A percentile compares a stretch with the other conserved stretches of the same genome.
Conservation (phyloP, 2,113 vertebrate genomes). For the Pluvialis apricaria region DNA sequence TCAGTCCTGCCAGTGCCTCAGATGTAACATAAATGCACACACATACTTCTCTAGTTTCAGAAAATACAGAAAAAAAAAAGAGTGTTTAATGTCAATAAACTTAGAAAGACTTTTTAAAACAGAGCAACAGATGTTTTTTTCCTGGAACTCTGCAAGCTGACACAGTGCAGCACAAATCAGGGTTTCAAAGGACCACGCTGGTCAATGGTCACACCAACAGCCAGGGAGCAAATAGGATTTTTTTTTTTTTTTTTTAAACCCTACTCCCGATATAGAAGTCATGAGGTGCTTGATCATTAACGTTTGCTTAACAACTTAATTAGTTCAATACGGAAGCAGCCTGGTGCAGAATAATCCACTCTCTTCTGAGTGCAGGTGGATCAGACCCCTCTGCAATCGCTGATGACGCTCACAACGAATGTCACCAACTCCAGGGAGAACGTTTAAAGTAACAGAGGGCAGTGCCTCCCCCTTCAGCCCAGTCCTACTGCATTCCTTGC, state of each 20-base stretch:
- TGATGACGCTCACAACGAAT: accelerated
- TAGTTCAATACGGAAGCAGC: neutral
- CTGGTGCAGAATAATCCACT: neutral
- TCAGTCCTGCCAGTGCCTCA: neutral
- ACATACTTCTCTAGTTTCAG: neutral
- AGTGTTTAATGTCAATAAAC: neutral
- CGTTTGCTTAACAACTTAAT: slow-evolving; percentile 4
- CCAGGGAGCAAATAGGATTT: neutral
- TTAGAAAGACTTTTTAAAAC: neutral
- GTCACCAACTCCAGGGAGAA: neutral
- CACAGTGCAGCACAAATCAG: neutral
- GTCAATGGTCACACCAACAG: neutral
- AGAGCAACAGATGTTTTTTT: neutral
- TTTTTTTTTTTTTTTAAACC: neutral
- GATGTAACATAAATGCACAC: neutral
- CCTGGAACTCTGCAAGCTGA: neutral
- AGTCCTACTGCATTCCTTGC: neutral
- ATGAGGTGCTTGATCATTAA: neutral
- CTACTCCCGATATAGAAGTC: slow-evolving; percentile 16
- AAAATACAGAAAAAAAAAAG: neutral
- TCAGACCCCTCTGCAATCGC: neutral
- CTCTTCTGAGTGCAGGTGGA: neutral
- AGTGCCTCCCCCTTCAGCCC: neutral
- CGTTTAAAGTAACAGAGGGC: neutral
- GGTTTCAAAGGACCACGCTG: neutral